phyloP scores from a whole-genome alignment of 2,888 invertebrate species.

The Metacarcinus magister region DNA sequence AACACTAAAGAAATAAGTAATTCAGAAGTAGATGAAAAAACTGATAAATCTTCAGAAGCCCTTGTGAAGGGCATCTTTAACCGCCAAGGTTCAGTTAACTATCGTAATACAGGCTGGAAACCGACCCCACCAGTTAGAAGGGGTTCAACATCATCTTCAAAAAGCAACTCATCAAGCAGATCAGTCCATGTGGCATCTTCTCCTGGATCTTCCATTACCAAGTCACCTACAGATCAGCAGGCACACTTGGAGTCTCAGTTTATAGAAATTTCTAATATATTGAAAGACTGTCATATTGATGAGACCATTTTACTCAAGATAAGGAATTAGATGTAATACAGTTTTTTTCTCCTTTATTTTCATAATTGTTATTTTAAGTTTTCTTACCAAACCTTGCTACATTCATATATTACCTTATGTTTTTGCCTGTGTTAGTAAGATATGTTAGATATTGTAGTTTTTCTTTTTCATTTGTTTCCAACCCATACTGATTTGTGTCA shows the following conservation, averaged over 20 bases:
- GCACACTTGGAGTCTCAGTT: slow-evolving; percentile 69
- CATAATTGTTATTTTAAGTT: neutral
- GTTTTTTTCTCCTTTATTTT: neutral
- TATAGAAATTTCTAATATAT: slow-evolving; percentile 66
- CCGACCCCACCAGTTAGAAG: slow-evolving; percentile 56
- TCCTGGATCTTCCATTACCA: neutral
- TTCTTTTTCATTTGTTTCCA: neutral
- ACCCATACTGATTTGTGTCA: neutral
- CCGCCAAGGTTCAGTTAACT: slow-evolving; percentile 74
- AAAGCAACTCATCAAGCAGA: slow-evolving; percentile 65
- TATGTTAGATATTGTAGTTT: neutral
- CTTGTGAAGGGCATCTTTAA: slow-evolving; percentile 72
- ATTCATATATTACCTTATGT: neutral
- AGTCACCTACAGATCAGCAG: slow-evolving; percentile 66
- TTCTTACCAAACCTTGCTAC: neutral
- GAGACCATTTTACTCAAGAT: slow-evolving; percentile 63
- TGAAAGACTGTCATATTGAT: slow-evolving; percentile 61
- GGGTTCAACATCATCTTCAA: slow-evolving; percentile 60
- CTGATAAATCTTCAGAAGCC: slow-evolving; percentile 52
- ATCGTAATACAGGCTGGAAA: slow-evolving; percentile 80
- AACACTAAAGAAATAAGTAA: neutral
- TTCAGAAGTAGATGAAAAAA: neutral
- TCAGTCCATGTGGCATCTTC: neutral
- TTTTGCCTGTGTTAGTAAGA: neutral
- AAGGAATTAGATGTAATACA: slow-evolving; percentile 7